phyloP scores from a whole-genome alignment of 64 coral and sea anemone genomes.

The Hydrozoanthus tunicans region DNA sequence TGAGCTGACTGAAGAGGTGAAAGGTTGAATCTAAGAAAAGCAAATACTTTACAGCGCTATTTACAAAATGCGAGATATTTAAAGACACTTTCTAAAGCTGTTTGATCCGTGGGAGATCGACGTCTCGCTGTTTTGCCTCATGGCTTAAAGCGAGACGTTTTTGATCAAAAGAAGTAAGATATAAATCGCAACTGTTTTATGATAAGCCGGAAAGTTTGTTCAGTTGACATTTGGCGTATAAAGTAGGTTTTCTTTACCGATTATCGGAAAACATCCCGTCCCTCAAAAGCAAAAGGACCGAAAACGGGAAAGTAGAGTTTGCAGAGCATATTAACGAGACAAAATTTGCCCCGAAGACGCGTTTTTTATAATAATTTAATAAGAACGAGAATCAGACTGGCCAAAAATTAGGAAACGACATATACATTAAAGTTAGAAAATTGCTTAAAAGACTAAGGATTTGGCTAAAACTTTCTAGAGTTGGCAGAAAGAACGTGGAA shows the following conservation, averaged over 20 bases:
- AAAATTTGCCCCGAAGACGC: neutral
- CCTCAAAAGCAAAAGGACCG: neutral
- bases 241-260: neutral
- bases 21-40: constrained; percentile 38
- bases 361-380: too few species aligned
- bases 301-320: neutral
- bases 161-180: neutral
- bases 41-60: constrained; percentile 4
- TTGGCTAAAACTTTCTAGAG: too few species aligned
- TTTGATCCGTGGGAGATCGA: neutral
- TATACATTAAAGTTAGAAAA: too few species aligned
- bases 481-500: too few species aligned
- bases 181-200: too few species aligned
- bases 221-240: too few species aligned
- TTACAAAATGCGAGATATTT: constrained; percentile 53
- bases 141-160: neutral
- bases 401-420: too few species aligned
- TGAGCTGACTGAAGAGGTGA: constrained; percentile 12
- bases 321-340: neutral
- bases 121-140: neutral
- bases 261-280: constrained; percentile 32
- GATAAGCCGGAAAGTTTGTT: too few species aligned
- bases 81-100: constrained; percentile 5
- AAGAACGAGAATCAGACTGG: too few species aligned
- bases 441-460: too few species aligned